These are phyloP conservation scores for Acleris sparsana DNA, from an alignment of 2,888 invertebrate species.

Conservation along the genomic window DNA sequence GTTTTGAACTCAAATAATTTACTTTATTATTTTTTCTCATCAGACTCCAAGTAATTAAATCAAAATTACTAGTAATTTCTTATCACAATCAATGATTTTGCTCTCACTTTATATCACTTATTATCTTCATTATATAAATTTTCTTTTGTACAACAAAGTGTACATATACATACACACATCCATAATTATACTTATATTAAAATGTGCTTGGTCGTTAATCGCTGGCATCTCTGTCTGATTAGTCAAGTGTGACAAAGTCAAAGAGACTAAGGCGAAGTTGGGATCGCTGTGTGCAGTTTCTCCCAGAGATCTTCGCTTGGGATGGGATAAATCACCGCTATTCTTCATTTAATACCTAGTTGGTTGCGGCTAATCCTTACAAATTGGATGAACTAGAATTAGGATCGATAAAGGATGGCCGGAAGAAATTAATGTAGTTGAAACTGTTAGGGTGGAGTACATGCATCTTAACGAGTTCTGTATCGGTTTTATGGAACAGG, in stretches of 20 bases:
- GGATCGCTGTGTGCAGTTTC: slow-evolving; percentile 4
- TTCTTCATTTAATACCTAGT: slow-evolving; percentile 35
- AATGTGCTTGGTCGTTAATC: not conserved
- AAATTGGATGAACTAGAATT: slow-evolving; percentile 30
- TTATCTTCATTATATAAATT: no score
- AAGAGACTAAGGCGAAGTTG: not conserved
- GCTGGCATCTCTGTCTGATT: not conserved
- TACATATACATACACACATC: no score
- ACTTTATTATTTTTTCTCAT: no score
- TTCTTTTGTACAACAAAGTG: no score
- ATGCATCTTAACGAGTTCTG: not conserved
- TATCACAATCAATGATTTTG: no score
- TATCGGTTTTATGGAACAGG: not conserved
- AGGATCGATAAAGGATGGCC: slow-evolving; percentile 31
- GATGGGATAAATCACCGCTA: slow-evolving; percentile 20
- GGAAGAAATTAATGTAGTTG: slow-evolving; percentile 30
- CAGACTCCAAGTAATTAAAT: no score
- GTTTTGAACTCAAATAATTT: no score
- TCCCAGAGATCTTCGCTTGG: slow-evolving; percentile 2
- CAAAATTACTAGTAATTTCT: no score
- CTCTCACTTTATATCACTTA: no score
- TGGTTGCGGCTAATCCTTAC: slow-evolving; percentile 31
- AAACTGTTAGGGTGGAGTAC: slow-evolving; percentile 1
- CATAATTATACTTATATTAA: not conserved
- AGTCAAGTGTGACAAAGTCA: not conserved